These are phyloP conservation scores for Tadarida brasiliensis DNA, from an alignment of 2,797 vertebrate genomes.

Conservation along the genomic window DNA sequence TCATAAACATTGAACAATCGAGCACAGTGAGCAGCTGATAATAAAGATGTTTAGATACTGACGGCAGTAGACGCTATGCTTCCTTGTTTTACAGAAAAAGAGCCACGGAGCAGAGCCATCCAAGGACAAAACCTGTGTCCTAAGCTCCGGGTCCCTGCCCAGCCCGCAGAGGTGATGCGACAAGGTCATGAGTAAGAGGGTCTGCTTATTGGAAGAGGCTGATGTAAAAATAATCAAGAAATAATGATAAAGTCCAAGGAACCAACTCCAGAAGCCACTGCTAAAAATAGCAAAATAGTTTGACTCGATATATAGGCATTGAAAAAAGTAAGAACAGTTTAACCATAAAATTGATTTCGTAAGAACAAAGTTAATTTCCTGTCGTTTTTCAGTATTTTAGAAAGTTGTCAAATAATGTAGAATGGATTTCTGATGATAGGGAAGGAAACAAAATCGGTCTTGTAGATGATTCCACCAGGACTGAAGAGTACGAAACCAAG, in stretches of 20 bases:
- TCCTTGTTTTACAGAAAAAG: background rate
- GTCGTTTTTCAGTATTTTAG: background rate
- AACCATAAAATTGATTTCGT: background rate
- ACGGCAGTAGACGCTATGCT: background rate
- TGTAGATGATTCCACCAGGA: background rate
- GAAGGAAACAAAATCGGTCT: background rate
- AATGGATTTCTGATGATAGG: background rate
- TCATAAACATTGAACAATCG: background rate
- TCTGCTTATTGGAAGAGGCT: background rate
- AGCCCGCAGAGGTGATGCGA: fast-evolving
- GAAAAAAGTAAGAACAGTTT: background rate
- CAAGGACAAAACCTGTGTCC: background rate
- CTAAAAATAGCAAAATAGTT: background rate
- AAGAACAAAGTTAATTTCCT: background rate
- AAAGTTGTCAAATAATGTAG: background rate
- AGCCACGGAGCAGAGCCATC: background rate
- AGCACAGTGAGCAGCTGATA: background rate
- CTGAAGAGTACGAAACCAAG: background rate
- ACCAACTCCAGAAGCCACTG: background rate
- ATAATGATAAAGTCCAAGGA: background rate
- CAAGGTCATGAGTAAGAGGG: fast-evolving
- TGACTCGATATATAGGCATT: background rate
- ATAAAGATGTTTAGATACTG: background rate
- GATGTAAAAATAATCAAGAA: background rate
- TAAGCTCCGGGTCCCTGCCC: background rate